Percentiles rank a stretch among this genome's conserved stretches.
These are phyloP conservation scores for Lymantria monacha DNA, from an alignment of 2,888 invertebrate genomes.

Conservation along the genomic window DNA sequence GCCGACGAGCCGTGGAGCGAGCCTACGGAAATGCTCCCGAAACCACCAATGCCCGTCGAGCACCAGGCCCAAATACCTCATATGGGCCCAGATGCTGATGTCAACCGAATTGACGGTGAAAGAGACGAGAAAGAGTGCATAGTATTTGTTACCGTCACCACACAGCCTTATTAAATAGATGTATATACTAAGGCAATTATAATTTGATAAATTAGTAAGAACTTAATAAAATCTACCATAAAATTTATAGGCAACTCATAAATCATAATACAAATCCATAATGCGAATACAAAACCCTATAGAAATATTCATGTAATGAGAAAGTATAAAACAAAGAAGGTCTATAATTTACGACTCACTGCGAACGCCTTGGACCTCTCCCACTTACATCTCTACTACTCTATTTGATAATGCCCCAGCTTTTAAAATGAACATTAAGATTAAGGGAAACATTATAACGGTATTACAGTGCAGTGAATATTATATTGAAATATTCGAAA, in stretches of 20 bases:
- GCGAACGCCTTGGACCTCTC: constrained; percentile 50
- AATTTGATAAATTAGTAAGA: too few species aligned
- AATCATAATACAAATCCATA: constrained; percentile 46
- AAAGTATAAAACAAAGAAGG: constrained; percentile 64
- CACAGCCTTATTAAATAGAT: too few species aligned
- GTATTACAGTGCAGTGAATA: constrained; percentile 29
- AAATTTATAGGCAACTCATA: constrained; percentile 6
- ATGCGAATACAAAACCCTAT: constrained; percentile 55
- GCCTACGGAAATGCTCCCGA: too few species aligned
- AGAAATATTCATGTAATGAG: constrained; percentile 72
- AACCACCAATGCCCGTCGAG: too few species aligned
- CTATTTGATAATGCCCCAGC: constrained; percentile 54
- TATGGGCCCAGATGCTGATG: too few species aligned
- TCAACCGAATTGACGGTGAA: too few species aligned
- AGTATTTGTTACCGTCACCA: too few species aligned
- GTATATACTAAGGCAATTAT: too few species aligned
- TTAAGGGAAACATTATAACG: constrained; percentile 53
- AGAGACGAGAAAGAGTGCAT: too few species aligned
- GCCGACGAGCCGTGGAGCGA: too few species aligned
- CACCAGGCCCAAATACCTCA: too few species aligned
- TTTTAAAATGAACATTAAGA: constrained; percentile 62
- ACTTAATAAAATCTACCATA: background rate
- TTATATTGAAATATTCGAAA: constrained; percentile 17
- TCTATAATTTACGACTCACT: constrained; percentile 61
- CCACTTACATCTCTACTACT: constrained; percentile 43